phyloP scores from a whole-genome alignment of 2,797 vertebrate genomes.

The Brachyalestes nurse region DNA sequence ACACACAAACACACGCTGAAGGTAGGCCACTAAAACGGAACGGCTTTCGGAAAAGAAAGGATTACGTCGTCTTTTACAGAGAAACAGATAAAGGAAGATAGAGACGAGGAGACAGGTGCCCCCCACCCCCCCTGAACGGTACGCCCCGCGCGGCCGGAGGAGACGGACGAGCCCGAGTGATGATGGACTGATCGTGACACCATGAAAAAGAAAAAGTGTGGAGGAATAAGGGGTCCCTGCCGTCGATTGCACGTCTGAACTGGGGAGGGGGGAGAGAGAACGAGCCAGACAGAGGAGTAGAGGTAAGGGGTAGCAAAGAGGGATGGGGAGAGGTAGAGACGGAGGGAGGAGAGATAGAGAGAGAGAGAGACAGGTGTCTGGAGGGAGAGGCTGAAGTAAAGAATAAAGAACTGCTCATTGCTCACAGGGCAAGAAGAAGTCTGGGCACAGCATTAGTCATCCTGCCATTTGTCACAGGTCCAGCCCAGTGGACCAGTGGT shows the following conservation, averaged over 20 bases:
- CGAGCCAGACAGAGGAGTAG: conserved; percentile 71
- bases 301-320: conserved; percentile 21
- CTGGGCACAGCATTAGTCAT: conserved; percentile 15
- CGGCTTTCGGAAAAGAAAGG: conserved; percentile 7
- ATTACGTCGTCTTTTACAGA: conserved; percentile 21
- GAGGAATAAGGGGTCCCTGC: conserved; percentile 72
- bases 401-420: not conserved
- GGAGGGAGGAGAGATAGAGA: no score
- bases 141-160: conserved; percentile 52
- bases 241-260: conserved; percentile 76
- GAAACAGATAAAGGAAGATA: conserved; percentile 1
- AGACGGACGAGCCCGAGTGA: conserved; percentile 57
- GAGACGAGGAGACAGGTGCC: conserved; percentile 3
- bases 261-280: conserved; percentile 55
- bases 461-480: conserved; percentile 43
- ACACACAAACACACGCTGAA: not conserved
- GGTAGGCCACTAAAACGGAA: conserved; percentile 15
- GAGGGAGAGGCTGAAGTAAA: conserved; percentile 65
- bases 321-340: conserved; percentile 65
- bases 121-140: conserved; percentile 42
- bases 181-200: conserved; percentile 77
- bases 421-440: conserved; percentile 1
- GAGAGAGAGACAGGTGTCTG: conserved; percentile 52
- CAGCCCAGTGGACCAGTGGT: conserved; percentile 8
- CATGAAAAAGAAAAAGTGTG: conserved; percentile 84